These are phyloP conservation scores for Acheta domesticus DNA, from an alignment of 2,888 invertebrate species.

Conservation along the genomic window DNA sequence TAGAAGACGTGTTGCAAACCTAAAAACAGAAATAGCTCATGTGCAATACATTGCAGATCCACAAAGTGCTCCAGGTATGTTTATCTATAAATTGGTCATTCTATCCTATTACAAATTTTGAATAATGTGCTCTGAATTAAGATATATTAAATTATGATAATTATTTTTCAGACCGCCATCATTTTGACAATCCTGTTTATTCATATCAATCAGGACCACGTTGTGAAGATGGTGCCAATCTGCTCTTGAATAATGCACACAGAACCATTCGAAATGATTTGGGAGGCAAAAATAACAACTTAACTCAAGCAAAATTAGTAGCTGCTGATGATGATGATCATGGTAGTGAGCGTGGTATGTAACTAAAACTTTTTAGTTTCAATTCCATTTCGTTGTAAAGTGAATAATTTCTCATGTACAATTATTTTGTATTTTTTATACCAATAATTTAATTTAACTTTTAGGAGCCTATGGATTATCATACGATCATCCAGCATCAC, in stretches of 20 bases:
- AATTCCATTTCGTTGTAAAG: not conserved
- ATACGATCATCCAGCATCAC: conserved; percentile 62
- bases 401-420: not conserved
- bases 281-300: conserved; percentile 54
- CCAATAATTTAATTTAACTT: not conserved
- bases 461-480: conserved; percentile 51
- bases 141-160: not conserved
- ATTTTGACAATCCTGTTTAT: conserved; percentile 91
- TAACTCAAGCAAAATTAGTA: conserved; percentile 56
- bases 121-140: not conserved
- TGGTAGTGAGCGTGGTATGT: conserved; percentile 39
- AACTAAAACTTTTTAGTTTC: not conserved
- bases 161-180: conserved; percentile 64
- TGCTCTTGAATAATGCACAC: conserved; percentile 49
- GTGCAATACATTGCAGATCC: conserved; percentile 85
- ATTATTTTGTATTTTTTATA: too few species aligned
- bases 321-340: conserved; percentile 51
- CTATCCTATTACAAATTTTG: conserved; percentile 4
- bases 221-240: conserved; percentile 46
- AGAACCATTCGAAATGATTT: conserved; percentile 58
- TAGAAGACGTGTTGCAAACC: conserved; percentile 71
- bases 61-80: conserved; percentile 57
- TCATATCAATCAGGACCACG: conserved; percentile 58
- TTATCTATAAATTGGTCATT: conserved; percentile 37
- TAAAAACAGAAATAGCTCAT: conserved; percentile 83